Evolutionary conservation across 2,797 vertebrate species (phyloP).

Genomic region (Lemur catta): DNA sequence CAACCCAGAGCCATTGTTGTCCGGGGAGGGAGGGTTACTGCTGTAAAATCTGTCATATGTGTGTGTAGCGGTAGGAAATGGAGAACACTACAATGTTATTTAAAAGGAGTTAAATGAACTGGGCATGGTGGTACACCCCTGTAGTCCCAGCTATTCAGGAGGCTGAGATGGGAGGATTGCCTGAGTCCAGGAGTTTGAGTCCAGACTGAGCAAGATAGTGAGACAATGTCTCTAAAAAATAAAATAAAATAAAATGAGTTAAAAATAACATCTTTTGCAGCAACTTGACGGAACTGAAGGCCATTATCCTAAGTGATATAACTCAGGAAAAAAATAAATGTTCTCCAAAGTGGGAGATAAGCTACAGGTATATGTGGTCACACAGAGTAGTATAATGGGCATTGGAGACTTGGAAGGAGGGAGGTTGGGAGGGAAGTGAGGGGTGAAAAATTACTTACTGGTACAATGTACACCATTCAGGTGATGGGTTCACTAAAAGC

Average conservation of each 20-base stretch:
- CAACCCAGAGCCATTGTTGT: neutral
- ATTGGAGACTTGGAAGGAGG: neutral
- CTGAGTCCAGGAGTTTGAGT: neutral
- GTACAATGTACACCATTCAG: neutral
- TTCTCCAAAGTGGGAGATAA: neutral
- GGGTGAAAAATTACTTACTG: neutral
- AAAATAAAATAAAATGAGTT: neutral
- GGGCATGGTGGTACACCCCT: neutral
- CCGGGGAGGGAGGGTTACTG: neutral
- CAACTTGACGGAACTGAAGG: neutral
- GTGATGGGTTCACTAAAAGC: neutral
- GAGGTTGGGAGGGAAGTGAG: rapidly evolving
- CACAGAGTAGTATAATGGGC: neutral
- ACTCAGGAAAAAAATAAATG: neutral
- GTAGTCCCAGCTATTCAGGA: neutral
- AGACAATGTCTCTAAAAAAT: neutral
- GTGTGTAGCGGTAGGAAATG: too few relatives aligned
- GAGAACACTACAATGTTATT: neutral
- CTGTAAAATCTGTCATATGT: neutral
- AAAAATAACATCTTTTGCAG: neutral
- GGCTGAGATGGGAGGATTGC: neutral
- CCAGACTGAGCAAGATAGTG: neutral
- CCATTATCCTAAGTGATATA: neutral
- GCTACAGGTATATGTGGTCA: neutral
- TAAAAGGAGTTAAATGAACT: neutral